Percentiles rank a stretch among this genome's conserved stretches.
Evolutionary conservation across 2,888 invertebrate species (phyloP).

Genomic region (Drosophila bunnanda): DNA sequence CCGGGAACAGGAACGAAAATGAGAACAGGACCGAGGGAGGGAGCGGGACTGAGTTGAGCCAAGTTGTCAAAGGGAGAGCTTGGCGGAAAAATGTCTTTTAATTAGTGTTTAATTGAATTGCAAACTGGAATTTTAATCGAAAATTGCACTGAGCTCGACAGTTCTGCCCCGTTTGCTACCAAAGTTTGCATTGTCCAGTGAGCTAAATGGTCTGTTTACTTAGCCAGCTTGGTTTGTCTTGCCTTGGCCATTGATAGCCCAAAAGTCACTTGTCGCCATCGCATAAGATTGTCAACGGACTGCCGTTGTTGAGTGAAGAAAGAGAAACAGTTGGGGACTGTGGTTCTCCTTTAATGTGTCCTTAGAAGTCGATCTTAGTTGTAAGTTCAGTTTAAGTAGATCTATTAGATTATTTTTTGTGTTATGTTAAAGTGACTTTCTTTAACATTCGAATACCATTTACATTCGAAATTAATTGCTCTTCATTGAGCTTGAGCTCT

Average conservation of each 20-base stretch:
- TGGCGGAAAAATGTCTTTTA: constrained; percentile 72
- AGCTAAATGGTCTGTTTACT: constrained; percentile 71
- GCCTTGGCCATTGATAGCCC: constrained; percentile 55
- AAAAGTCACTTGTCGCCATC: constrained; percentile 18
- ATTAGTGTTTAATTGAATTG: constrained; percentile 79
- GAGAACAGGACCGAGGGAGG: neutral
- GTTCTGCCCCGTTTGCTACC: constrained; percentile 57
- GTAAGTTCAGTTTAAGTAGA: neutral
- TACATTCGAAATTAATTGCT: neutral
- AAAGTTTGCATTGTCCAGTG: constrained; percentile 69
- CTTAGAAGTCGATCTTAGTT: neutral
- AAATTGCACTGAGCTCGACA: constrained; percentile 66
- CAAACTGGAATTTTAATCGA: constrained; percentile 80
- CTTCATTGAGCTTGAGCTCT: neutral
- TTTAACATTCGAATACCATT: neutral
- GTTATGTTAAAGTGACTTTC: neutral
- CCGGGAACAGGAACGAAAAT: constrained; percentile 13
- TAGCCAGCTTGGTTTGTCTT: constrained; percentile 43
- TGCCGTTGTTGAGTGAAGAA: neutral
- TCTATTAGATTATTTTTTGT: too few relatives aligned
- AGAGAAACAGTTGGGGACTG: constrained; percentile 9
- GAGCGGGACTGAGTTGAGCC: constrained; percentile 7
- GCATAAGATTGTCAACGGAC: constrained; percentile 12
- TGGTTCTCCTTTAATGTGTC: neutral
- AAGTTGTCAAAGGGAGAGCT: constrained; percentile 62